Base-by-base conservation (phyloP, 1,140 invertebrate genomes). In the Plodia interpunctella region DNA sequence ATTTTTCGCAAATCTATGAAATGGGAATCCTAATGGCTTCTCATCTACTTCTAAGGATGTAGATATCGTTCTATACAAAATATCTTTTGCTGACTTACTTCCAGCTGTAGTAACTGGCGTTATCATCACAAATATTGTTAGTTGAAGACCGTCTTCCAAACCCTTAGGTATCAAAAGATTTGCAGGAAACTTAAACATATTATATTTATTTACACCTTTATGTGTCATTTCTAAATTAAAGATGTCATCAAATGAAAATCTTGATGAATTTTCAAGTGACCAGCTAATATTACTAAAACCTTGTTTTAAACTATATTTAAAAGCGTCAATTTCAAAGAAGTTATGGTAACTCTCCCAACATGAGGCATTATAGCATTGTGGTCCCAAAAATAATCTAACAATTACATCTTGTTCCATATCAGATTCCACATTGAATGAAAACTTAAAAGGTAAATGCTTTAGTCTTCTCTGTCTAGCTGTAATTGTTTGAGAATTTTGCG, bases 321-420 rank as follows among this genome's bases (percentile, higher is more conserved):
- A 87, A 21, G 68, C 63, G 25, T 86, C 83, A 5, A 88, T 49
- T 66, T 87, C 75, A 66, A 69, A 86, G 66, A 82, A 88, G 50
- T 67, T 69, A 4, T 61, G 62, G 65, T 72, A 76, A n/a, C 78
- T 51, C 30, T 72, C 17, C 72, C 73, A 87, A 59, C 83, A 88
- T 28, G 63, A 63, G 17, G 65, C 55, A 44, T 56, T 28, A 35
- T 91, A 78, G 65, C 87, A 90, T 55, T 84, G 81, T n/a, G 92
- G 92, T 53, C 90, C 92, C n/a, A 92, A 62, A 81, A 91, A 93
- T 15, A 93, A 63, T 54, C 91, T 88, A 2, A 93, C 74, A 6
- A 90, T 72, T 28, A 77, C 89, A 52, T 83, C 88, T 56, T 74
- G 79, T 2, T 73, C 70, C 15, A 76, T 84, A 25, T 91, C 84